Evolutionary conservation across 2,113 vertebrate species (phyloP), one percentile per base, ranked within the genome.

Genomic region (Carollia perspicillata): DNA sequence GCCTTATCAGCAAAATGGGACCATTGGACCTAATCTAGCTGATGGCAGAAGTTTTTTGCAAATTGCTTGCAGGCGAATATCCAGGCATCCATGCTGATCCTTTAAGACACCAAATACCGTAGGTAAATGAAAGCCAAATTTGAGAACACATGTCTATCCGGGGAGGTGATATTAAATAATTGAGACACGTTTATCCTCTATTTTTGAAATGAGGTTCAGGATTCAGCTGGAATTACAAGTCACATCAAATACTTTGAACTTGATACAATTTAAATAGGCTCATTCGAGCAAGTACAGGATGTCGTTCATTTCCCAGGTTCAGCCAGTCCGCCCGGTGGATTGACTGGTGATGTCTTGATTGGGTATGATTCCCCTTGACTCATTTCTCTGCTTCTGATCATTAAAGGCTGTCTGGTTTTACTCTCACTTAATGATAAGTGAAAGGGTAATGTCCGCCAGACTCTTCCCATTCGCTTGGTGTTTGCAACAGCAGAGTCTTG

Each of bases 361-460:
- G 96, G 71, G 65, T 88, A 66, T 83, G 87, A 68, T 90, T 97
- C 92, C 44, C 66, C 88, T 6, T 42, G 7, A 2, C 86, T 97
- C 90, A 49, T 74, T 92, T 97, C 86, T 93, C 95, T 96, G 72
- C 96, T 94, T 96, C 23, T 97, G 95, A 94, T 98, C 96, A 98
- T 98, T 98, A 97, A 92, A 97, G 93, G 95, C 95, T 96, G 95
- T 97, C 97, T 97, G 90, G 88, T 95, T 96, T 96, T 95, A 90
- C 96, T 95, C 96, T 89, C 93, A 92, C 90, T 97, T 95, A 97
- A 97, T 40, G 69, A 91, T 94, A 97, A 97, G 95, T 90, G 90
- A 98, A 95, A 95, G 90, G 92, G 55, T 96, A 92, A 93, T 84
- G 74, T 94, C 95, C 95, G 94, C 89, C 95, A 97, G 95, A 66